Conservation (phyloP, 2,113 vertebrate genomes). For the Platysteira castanea region DNA sequence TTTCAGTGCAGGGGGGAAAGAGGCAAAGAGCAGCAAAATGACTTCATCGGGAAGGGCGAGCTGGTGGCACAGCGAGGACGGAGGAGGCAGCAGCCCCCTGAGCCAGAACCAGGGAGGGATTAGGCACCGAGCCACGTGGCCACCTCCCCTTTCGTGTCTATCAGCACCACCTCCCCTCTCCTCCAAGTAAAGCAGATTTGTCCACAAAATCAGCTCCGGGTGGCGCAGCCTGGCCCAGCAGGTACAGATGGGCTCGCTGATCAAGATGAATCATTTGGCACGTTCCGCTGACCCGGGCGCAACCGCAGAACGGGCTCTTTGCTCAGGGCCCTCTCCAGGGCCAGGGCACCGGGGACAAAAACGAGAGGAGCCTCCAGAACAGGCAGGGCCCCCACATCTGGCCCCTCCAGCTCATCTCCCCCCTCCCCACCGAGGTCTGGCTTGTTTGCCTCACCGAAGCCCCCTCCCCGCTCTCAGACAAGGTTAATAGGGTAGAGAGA, state of each 20-base stretch:
- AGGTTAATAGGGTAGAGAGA: conserved; percentile 70
- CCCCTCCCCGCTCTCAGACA: not conserved
- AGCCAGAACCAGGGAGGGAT: not conserved
- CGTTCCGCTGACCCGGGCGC: not conserved
- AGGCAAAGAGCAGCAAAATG: not conserved
- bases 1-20: not conserved
- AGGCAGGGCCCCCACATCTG: not conserved
- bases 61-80: fast-evolving
- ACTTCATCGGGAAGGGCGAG: not conserved
- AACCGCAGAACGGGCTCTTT: not conserved
- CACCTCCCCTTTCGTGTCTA: not conserved
- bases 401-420: not conserved
- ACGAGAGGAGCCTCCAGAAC: not conserved
- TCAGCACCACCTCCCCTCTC: not conserved
- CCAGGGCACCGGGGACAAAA: not conserved
- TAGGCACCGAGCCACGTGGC: not conserved
- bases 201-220: conserved; percentile 15
- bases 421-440: not conserved
- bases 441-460: not conserved
- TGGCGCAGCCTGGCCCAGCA: conserved; percentile 36
- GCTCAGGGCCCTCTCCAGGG: not conserved
- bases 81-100: not conserved
- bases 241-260: conserved; percentile 60
- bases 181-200: conserved; percentile 44
- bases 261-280: conserved; percentile 57